phyloP scores from a whole-genome alignment of 2,888 invertebrate species.

The Tinea trinotella region DNA sequence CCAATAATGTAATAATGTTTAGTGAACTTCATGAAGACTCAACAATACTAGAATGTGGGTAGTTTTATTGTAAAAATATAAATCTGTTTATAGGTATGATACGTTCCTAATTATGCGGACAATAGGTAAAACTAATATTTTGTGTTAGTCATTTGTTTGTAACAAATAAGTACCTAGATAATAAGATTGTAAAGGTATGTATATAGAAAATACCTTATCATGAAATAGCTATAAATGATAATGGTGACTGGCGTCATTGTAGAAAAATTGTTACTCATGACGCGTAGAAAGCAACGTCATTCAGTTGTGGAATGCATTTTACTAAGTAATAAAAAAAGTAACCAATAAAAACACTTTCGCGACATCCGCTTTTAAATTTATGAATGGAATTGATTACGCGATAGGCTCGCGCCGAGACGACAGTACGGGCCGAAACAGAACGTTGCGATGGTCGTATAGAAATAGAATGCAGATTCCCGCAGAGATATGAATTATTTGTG shows the following conservation, averaged over 20 bases:
- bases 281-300: conserved; percentile 17
- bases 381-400: conserved; percentile 37
- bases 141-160: too few relatives aligned
- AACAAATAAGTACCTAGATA: conserved; percentile 12
- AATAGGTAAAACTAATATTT: too few relatives aligned
- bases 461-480: conserved; percentile 52
- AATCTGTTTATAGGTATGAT: too few relatives aligned
- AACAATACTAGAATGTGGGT: too few relatives aligned
- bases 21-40: too few relatives aligned
- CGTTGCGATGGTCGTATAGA: conserved; percentile 58
- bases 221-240: conserved; percentile 8
- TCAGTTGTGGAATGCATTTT: conserved; percentile 14
- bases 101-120: too few relatives aligned
- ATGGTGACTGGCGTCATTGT: conserved; percentile 12
- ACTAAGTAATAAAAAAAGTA: conserved; percentile 24
- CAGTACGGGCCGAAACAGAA: conserved; percentile 33
- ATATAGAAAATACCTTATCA: conserved; percentile 8
- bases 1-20: too few relatives aligned
- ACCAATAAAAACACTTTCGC: conserved; percentile 22
- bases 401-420: background rate
- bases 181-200: conserved; percentile 6
- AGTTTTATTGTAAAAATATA: too few relatives aligned
- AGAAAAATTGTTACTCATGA: conserved; percentile 9
- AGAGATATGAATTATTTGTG: conserved; percentile 27
- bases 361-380: conserved; percentile 24